Conservation (phyloP, 2,797 vertebrate genomes). For the Pithecia hirsuta region DNA sequence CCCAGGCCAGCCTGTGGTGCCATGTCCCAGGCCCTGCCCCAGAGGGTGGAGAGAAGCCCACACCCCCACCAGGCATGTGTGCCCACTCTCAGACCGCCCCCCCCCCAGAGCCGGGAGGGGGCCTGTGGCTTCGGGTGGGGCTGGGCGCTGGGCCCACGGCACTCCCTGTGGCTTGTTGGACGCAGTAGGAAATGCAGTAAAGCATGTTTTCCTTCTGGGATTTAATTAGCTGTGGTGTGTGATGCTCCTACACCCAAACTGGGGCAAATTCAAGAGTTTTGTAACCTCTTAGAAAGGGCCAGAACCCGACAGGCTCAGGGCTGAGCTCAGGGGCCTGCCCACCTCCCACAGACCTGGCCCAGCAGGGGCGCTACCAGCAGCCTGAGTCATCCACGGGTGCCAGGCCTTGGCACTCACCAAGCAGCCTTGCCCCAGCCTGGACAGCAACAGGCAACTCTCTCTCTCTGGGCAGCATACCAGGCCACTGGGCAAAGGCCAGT, state of each 20-base stretch:
- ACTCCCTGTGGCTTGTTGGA: not conserved
- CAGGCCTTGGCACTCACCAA: not conserved
- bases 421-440: not conserved
- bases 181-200: not conserved
- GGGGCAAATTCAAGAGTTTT: conserved; percentile 58
- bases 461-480: not conserved
- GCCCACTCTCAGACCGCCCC: not conserved
- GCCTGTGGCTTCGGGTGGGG: not conserved
- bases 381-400: not conserved
- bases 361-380: not conserved
- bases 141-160: not conserved
- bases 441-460: not conserved
- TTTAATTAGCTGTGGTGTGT: conserved; percentile 35
- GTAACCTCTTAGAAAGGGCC: conserved; percentile 29
- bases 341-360: not conserved
- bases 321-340: not conserved
- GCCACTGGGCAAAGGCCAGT: not conserved
- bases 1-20: not conserved
- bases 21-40: not conserved
- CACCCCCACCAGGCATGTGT: not conserved
- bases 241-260: conserved; percentile 47
- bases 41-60: not conserved
- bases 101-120: not conserved
- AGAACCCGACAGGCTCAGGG: not conserved
- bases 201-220: not conserved